Evolutionary conservation across 1,140 invertebrate species (phyloP).

Genomic region (Drepana arcuata): DNA sequence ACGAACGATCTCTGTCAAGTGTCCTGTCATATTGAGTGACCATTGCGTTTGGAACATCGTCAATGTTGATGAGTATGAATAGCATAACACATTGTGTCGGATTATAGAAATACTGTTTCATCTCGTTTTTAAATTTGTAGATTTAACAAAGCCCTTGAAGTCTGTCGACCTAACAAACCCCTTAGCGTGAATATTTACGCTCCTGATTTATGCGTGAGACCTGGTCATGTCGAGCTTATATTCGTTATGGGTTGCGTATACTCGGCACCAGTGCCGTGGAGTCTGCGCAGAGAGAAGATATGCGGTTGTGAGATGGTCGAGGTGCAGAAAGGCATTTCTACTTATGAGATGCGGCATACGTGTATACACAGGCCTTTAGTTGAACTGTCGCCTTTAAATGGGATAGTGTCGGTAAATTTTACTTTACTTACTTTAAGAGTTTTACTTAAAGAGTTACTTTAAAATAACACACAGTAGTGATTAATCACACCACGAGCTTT

Average conservation of each 20-base stretch:
- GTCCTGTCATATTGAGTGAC: slow-evolving; percentile 56
- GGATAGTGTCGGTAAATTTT: slow-evolving; percentile 40
- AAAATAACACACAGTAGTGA: no score
- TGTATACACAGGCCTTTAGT: slow-evolving; percentile 45
- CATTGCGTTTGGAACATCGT: slow-evolving; percentile 61
- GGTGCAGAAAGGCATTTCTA: slow-evolving; percentile 48
- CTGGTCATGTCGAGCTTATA: slow-evolving; percentile 37
- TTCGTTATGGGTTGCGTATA: slow-evolving; percentile 51
- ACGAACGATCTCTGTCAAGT: slow-evolving; percentile 50
- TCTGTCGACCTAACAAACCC: slow-evolving; percentile 46
- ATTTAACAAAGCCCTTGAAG: slow-evolving; percentile 47
- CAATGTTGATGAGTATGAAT: slow-evolving; percentile 58
- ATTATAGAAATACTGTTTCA: background rate
- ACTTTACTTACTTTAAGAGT: background rate
- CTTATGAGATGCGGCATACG: slow-evolving; percentile 49
- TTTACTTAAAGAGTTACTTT: no score
- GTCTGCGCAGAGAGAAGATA: slow-evolving; percentile 50
- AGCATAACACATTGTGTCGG: slow-evolving; percentile 18
- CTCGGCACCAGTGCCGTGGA: slow-evolving; percentile 38
- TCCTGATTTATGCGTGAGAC: slow-evolving; percentile 42
- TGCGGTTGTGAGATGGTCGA: slow-evolving; percentile 60
- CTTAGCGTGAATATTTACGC: slow-evolving; percentile 42
- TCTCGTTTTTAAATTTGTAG: slow-evolving; percentile 19
- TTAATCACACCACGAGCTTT: no score
- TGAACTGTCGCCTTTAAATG: slow-evolving; percentile 36